phyloP scores from a whole-genome alignment of 2,113 vertebrate genomes.

The Oryzias woworae region DNA sequence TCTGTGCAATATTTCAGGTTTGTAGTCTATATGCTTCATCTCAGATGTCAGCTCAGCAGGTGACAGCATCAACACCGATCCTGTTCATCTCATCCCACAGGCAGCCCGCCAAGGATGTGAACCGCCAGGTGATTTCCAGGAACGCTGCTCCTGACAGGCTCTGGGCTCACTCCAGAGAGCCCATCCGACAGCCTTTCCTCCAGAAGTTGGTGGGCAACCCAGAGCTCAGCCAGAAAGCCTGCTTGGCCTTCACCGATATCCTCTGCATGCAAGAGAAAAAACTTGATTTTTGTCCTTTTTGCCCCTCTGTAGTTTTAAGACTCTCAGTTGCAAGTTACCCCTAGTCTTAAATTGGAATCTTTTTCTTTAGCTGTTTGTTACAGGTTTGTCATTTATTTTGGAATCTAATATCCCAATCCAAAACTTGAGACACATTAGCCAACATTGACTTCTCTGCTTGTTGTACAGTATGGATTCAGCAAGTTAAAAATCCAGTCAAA shows the following conservation, averaged over 20 bases:
- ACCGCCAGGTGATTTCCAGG: slow-evolving; percentile 83
- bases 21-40: neutral
- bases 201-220: slow-evolving; percentile 76
- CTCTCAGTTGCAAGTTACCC: too few species aligned
- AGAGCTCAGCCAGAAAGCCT: slow-evolving; percentile 85
- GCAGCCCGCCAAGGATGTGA: slow-evolving; percentile 84
- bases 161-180: slow-evolving; percentile 88
- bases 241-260: slow-evolving; percentile 93
- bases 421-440: too few species aligned
- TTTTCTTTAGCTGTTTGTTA: too few species aligned
- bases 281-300: neutral
- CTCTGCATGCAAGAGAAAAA: slow-evolving; percentile 56
- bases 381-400: too few species aligned
- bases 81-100: slow-evolving; percentile 62
- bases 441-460: too few species aligned
- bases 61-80: neutral
- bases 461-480: too few species aligned
- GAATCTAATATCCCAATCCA: too few species aligned
- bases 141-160: slow-evolving; percentile 78
- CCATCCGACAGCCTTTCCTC: slow-evolving; percentile 88
- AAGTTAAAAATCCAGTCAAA: too few species aligned
- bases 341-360: too few species aligned
- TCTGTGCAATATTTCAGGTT: slow-evolving; percentile 91
- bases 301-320: neutral
- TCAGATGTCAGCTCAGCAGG: neutral